phyloP scores from a whole-genome alignment of 2,113 vertebrate genomes.

The Acanthisitta chloris region DNA sequence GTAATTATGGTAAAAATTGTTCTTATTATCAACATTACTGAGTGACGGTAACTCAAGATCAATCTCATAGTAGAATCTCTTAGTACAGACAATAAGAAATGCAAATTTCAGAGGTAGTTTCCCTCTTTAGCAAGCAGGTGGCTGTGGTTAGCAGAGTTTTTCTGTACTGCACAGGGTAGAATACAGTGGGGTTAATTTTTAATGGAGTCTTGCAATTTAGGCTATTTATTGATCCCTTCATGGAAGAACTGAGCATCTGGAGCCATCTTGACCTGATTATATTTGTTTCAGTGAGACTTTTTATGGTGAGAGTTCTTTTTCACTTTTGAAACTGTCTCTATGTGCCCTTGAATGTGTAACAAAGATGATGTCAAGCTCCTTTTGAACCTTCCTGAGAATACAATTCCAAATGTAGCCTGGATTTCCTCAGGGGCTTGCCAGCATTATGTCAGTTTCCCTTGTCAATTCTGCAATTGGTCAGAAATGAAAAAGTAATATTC shows the following conservation, averaged over 20 bases:
- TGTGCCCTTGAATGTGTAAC: background rate
- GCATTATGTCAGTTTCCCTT: background rate
- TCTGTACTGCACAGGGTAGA: background rate
- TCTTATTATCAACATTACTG: conserved; percentile 51
- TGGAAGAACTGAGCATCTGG: background rate
- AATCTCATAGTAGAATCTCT: conserved; percentile 19
- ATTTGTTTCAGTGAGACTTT: background rate
- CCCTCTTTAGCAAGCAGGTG: conserved; percentile 22
- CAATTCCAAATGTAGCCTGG: background rate
- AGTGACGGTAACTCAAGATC: conserved; percentile 47
- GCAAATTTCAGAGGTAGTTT: conserved; percentile 17
- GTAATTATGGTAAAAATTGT: conserved; percentile 56
- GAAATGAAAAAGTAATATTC: background rate
- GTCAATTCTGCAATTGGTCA: background rate
- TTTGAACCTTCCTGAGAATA: background rate
- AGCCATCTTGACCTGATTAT: background rate
- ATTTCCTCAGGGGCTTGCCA: background rate
- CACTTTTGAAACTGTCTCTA: background rate
- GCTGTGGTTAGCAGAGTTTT: background rate
- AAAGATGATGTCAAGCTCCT: background rate
- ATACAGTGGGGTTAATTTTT: background rate
- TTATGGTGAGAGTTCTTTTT: background rate
- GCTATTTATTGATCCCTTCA: background rate
- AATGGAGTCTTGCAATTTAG: background rate
- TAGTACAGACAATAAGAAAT: conserved; percentile 36